These are phyloP conservation scores for Myoxocephalus aenaeus DNA, from an alignment of 2,797 vertebrate genomes.

Conservation along the genomic window DNA sequence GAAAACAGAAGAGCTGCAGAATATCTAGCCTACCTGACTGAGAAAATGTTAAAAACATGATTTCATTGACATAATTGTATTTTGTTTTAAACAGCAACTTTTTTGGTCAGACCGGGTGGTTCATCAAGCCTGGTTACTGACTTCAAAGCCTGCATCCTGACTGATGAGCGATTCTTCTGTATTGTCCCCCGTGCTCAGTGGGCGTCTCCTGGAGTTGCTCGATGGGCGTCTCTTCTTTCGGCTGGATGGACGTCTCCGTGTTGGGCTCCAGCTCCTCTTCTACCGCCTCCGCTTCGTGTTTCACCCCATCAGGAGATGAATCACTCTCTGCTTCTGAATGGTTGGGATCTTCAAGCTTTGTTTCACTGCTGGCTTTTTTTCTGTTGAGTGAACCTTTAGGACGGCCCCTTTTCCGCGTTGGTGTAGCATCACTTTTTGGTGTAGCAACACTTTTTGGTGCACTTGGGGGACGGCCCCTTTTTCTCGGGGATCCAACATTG, in stretches of 20 bases:
- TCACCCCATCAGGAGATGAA: neutral
- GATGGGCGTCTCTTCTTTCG: neutral
- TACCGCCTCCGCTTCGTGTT: neutral
- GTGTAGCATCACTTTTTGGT: neutral
- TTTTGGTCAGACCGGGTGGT: conserved; percentile 46
- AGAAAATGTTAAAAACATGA: conserved; percentile 61
- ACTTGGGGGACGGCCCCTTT: conserved; percentile 67
- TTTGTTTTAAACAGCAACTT: conserved; percentile 49
- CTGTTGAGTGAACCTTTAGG: conserved; percentile 74
- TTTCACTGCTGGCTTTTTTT: conserved; percentile 42
- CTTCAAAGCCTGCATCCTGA: conserved; percentile 39
- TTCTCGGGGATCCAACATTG: conserved; percentile 46
- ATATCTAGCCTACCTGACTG: conserved; percentile 56
- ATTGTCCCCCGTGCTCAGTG: neutral
- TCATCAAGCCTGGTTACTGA: conserved; percentile 56
- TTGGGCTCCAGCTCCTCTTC: conserved; percentile 7
- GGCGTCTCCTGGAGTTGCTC: neutral
- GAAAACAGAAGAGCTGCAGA: conserved; percentile 50
- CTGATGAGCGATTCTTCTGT: conserved; percentile 25
- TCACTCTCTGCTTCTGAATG: conserved; percentile 26
- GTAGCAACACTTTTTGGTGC: conserved; percentile 30
- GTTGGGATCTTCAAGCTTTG: conserved; percentile 34
- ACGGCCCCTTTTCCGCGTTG: conserved; percentile 75
- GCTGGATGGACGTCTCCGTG: neutral
- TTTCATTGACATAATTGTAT: conserved; percentile 49